phyloP scores from a whole-genome alignment of 2,113 vertebrate genomes.

The Probosciger aterrimus region DNA sequence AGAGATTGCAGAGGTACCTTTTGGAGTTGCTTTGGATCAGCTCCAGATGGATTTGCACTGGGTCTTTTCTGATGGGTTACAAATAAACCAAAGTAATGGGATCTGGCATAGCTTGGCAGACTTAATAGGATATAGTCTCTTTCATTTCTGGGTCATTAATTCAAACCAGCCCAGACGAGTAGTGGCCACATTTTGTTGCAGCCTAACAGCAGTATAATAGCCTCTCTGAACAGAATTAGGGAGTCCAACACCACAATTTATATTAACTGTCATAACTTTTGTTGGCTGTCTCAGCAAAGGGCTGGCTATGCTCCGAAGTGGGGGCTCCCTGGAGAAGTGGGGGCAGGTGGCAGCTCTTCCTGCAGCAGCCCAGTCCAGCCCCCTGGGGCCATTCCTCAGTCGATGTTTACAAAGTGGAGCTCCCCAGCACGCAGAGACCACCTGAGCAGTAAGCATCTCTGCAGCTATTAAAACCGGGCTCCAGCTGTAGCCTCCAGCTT shows the following conservation, averaged over 20 bases:
- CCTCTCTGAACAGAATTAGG: conserved; percentile 11
- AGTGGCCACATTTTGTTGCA: conserved; percentile 18
- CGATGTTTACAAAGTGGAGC: background rate
- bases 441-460: conserved; percentile 1
- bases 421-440: background rate
- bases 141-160: conserved; percentile 42
- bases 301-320: background rate
- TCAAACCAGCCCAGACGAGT: conserved; percentile 33
- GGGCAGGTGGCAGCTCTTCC: background rate
- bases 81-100: conserved; percentile 49
- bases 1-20: background rate
- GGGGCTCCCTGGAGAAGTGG: background rate
- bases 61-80: background rate
- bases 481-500: conserved; percentile 4
- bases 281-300: background rate
- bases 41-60: conserved; percentile 35
- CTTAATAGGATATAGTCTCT: conserved; percentile 35
- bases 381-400: background rate
- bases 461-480: background rate
- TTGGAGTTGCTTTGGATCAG: background rate
- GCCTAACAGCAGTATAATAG: conserved; percentile 28
- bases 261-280: conserved; percentile 20
- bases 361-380: background rate
- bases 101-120: conserved; percentile 18
- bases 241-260: conserved; percentile 17